These are phyloP conservation scores for Megastigmus dorsalis DNA, from an alignment of 2,888 invertebrate genomes.

Conservation along the genomic window DNA sequence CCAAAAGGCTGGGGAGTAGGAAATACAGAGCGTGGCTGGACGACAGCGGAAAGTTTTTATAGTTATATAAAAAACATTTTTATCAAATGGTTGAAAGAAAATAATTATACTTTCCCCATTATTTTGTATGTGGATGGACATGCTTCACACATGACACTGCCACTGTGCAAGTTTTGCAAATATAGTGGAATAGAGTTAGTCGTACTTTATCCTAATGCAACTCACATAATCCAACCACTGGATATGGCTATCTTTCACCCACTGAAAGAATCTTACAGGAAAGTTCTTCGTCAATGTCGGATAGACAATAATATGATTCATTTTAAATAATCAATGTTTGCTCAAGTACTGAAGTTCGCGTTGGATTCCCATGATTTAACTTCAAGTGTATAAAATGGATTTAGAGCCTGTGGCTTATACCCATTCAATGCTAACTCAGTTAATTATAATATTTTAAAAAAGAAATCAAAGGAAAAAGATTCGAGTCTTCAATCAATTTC, in stretches of 20 bases:
- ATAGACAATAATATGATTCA: not conserved
- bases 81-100: conserved; percentile 4
- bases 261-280: not conserved
- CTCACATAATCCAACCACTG: conserved; percentile 21
- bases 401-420: conserved; percentile 1
- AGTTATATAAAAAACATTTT: conserved; percentile 57
- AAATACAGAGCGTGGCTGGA: conserved; percentile 60
- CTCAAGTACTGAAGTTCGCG: not conserved
- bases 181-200: conserved; percentile 17
- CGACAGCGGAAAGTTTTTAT: conserved; percentile 58
- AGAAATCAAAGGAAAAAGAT: too few species aligned
- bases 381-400: not conserved
- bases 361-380: not conserved
- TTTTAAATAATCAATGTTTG: not conserved
- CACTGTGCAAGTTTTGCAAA: conserved; percentile 58
- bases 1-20: conserved; percentile 56
- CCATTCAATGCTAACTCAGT: not conserved
- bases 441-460: not conserved
- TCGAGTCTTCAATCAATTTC: too few species aligned
- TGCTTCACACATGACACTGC: conserved; percentile 57
- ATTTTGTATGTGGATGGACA: conserved; percentile 60
- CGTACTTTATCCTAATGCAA: conserved; percentile 8
- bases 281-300: not conserved
- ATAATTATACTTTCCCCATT: conserved; percentile 49
- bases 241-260: not conserved